A percentile compares a stretch with the other conserved stretches of the same genome.
phyloP scores from a whole-genome alignment of 2,888 invertebrate genomes.

The Tenthredo distinguenda region DNA sequence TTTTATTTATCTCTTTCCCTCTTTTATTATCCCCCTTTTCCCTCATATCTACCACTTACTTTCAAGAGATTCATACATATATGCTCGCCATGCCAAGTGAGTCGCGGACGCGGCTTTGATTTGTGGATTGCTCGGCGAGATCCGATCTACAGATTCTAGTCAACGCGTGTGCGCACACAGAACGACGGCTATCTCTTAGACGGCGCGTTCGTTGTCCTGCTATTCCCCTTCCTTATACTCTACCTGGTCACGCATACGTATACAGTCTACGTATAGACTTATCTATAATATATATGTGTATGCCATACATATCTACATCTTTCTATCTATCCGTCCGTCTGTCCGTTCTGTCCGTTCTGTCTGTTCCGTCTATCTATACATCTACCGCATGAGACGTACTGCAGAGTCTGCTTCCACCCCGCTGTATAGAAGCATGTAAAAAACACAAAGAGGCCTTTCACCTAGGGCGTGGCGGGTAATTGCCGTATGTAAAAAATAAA shows the following conservation, averaged over 20 bases:
- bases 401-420: neutral
- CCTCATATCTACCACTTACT: neutral
- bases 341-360: conserved; percentile 17
- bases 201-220: neutral
- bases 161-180: conserved; percentile 5
- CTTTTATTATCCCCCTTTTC: neutral
- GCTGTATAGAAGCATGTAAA: neutral
- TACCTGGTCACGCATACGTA: neutral
- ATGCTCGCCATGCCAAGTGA: neutral
- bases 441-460: conserved; percentile 64
- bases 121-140: conserved; percentile 26
- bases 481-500: neutral
- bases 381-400: conserved; percentile 5
- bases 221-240: neutral
- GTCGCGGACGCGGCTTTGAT: conserved; percentile 30
- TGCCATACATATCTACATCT: neutral
- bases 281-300: neutral
- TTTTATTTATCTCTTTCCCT: neutral
- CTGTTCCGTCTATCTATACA: conserved; percentile 7
- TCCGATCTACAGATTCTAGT: conserved; percentile 29
- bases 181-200: neutral
- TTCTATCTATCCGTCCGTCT: conserved; percentile 7
- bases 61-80: neutral
- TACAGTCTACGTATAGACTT: neutral
- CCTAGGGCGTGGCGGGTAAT: conserved; percentile 68